phyloP scores from a whole-genome alignment of 2,797 vertebrate species.

The Selene dorsalis region DNA sequence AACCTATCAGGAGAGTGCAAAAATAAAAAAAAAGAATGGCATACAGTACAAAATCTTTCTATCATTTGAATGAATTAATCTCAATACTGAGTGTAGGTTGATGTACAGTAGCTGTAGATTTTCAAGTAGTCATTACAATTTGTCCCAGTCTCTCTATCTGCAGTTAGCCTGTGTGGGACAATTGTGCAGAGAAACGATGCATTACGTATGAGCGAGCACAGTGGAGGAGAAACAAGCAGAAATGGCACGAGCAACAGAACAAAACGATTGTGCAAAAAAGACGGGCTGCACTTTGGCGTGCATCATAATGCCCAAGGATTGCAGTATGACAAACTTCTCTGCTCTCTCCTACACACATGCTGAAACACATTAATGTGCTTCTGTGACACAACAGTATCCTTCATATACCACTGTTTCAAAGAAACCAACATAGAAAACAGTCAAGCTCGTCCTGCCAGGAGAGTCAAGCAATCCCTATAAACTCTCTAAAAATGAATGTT shows the following conservation, averaged over 20 bases:
- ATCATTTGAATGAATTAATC: slow-evolving; percentile 57
- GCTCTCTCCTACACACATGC: slow-evolving; percentile 33
- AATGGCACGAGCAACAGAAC: slow-evolving; percentile 50
- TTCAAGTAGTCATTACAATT: slow-evolving; percentile 74
- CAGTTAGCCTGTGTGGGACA: slow-evolving; percentile 51
- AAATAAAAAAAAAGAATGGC: slow-evolving; percentile 47
- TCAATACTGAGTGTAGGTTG: slow-evolving; percentile 55
- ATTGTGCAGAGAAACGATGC: slow-evolving; percentile 48
- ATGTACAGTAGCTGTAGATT: slow-evolving; percentile 72
- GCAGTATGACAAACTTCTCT: slow-evolving; percentile 48
- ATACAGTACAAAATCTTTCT: slow-evolving; percentile 63
- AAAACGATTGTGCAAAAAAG: slow-evolving; percentile 70
- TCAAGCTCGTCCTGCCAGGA: slow-evolving; percentile 57
- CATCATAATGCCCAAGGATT: slow-evolving; percentile 65
- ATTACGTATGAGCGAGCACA: slow-evolving; percentile 46
- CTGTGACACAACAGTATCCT: slow-evolving; percentile 52
- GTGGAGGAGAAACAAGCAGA: slow-evolving; percentile 42
- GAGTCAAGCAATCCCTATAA: slow-evolving; percentile 57
- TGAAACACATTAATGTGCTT: slow-evolving; percentile 60
- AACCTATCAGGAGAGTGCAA: slow-evolving; percentile 52
- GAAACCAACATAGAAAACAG: slow-evolving; percentile 66
- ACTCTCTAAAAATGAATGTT: slow-evolving; percentile 66
- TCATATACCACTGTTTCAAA: slow-evolving; percentile 54
- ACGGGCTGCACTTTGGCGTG: slow-evolving; percentile 57
- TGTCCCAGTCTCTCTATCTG: slow-evolving; percentile 52